Evolutionary conservation across 1,140 invertebrate species (phyloP), one percentile per base, ranked within the genome.

Genomic region (Polypedilum pembai): DNA sequence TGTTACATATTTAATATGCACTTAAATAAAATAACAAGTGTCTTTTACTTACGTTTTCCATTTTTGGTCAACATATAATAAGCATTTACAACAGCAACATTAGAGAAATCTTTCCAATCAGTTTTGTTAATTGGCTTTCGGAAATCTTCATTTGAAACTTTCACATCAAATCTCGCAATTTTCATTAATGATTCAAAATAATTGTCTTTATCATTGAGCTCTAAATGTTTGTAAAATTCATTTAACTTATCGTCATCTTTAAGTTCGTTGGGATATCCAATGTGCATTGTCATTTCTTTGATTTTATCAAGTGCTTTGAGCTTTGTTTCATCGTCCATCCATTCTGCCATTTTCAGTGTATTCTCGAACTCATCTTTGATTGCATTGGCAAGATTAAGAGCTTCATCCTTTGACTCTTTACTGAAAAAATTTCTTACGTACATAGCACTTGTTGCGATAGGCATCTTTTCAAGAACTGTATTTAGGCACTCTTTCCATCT

Each of bases 31-130:
- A n/a, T n/a, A n/a, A n/a, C n/a, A n/a, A n/a, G n/a, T n/a, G n/a
- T 78, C 20, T 8, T 20, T n/a, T 74, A 80, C 85, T 83, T 81
- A 88, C 87, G 86, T 75, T 90, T 90, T 75, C 86, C 87, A 79
- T 90, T 90, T 79, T 89, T 88, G 65, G 88, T 84, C 0, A 87
- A 84, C 56, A 85, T 87, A 78, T 90, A 90, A 77, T 86, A 90
- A 21, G 88, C 88, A 78, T 90, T 90, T n/a, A 90, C 88, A 74
- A 88, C 83, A 3, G 88, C 87, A 10, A 88, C 85, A 75, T 84
- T 80, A n/a, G 87, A 86, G 77, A 89, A 87, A 24, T 84, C 86
- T 40, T 87, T 85, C 88, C 88, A 90, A 77, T 91, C 88, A 56
- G 85, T 86, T 80, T 89, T 90, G 78, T 90, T 88, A 0, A 90